These are phyloP conservation scores for Gadopsis bispinosus DNA, from an alignment of 2,797 vertebrate genomes.

Conservation along the genomic window DNA sequence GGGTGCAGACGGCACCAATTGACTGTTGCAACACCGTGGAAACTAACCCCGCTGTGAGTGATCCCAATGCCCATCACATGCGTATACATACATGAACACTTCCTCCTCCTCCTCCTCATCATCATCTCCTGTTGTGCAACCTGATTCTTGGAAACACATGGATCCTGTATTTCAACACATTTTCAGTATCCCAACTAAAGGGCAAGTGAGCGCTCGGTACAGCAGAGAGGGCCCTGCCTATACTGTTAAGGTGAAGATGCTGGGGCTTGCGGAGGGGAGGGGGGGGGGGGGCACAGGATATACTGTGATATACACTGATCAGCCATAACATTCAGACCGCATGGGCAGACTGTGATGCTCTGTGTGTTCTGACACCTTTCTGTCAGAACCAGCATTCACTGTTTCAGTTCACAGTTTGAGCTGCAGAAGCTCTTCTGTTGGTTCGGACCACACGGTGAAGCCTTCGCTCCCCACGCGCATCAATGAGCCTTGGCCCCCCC, in stretches of 20 bases:
- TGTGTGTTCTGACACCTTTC: too few species aligned
- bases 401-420: too few species aligned
- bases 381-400: too few species aligned
- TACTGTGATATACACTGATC: background rate
- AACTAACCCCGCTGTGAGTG: background rate
- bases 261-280: background rate
- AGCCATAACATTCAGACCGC: too few species aligned
- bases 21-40: slow-evolving; percentile 24
- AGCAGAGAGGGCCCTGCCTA: background rate
- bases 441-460: too few species aligned
- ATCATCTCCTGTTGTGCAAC: slow-evolving; percentile 2
- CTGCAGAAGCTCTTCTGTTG: too few species aligned
- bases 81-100: slow-evolving; percentile 18
- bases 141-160: background rate
- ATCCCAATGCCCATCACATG: background rate
- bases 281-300: background rate
- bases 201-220: slow-evolving; percentile 18
- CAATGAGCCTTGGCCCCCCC: too few species aligned
- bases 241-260: background rate
- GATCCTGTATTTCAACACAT: background rate
- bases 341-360: too few species aligned
- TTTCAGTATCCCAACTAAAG: background rate
- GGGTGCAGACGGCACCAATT: slow-evolving; percentile 79
- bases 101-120: background rate
- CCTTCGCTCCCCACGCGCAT: too few species aligned